These are phyloP conservation scores for Colletes collaris DNA, from an alignment of 2,888 invertebrate genomes.

Conservation along the genomic window DNA sequence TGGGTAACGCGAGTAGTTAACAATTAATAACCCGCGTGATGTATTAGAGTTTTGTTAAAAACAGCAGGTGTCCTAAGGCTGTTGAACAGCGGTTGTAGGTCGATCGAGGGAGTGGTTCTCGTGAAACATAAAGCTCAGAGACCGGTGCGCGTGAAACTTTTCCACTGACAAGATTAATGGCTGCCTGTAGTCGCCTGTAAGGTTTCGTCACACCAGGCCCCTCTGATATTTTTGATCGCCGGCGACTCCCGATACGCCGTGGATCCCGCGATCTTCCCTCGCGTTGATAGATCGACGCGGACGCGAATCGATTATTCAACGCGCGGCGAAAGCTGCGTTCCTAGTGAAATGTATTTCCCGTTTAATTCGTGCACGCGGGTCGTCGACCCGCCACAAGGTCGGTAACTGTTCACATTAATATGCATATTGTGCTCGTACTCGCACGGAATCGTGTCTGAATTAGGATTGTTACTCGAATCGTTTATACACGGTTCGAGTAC, in stretches of 20 bases:
- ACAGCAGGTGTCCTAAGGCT: no score
- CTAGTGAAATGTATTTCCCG: slow-evolving; percentile 62
- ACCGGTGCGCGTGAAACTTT: not conserved
- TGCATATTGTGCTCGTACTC: slow-evolving; percentile 28
- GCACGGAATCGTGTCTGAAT: slow-evolving; percentile 25
- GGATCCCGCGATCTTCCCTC: not conserved
- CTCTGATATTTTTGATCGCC: slow-evolving; percentile 35
- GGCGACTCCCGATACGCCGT: not conserved
- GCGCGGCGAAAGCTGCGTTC: slow-evolving; percentile 55
- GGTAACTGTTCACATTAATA: slow-evolving; percentile 47
- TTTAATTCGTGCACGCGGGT: slow-evolving; percentile 48
- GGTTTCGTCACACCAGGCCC: slow-evolving; percentile 24
- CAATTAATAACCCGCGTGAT: no score
- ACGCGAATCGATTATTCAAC: slow-evolving; percentile 50
- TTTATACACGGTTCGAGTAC: no score
- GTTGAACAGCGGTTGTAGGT: no score
- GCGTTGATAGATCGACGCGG: slow-evolving; percentile 11
- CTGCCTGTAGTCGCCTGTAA: not conserved
- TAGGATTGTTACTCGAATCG: no score
- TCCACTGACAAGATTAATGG: slow-evolving; percentile 34
- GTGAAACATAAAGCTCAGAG: not conserved
- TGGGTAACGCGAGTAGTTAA: no score
- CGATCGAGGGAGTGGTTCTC: not conserved
- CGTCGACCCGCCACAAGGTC: slow-evolving; percentile 59
- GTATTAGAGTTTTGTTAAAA: no score